Conservation (phyloP, 1,140 invertebrate genomes). For the Megalonaias nervosa region DNA sequence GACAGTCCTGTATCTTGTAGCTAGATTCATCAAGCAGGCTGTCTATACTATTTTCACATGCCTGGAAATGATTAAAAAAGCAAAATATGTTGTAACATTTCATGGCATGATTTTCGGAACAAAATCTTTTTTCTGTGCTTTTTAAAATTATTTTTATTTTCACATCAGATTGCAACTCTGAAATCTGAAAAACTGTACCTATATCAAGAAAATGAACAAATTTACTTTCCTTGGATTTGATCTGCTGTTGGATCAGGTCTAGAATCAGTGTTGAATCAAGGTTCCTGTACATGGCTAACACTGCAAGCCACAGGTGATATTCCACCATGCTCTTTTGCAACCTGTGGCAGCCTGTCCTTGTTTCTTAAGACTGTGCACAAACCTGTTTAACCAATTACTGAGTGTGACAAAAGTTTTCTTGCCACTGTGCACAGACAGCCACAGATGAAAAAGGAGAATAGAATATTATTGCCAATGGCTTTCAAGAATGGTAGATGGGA, state of each 20-base stretch:
- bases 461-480: too few relatives aligned
- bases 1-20: slow-evolving; percentile 44
- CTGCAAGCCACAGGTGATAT: too few relatives aligned
- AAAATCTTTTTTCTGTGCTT: not conserved
- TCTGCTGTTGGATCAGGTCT: slow-evolving; percentile 52
- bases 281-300: slow-evolving; percentile 34
- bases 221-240: slow-evolving; percentile 52
- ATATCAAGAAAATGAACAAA: slow-evolving; percentile 61
- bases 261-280: slow-evolving; percentile 49
- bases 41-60: slow-evolving; percentile 60
- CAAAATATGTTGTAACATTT: slow-evolving; percentile 5
- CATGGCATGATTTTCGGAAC: not conserved
- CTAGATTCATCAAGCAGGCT: slow-evolving; percentile 57
- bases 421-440: too few relatives aligned
- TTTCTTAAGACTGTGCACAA: too few relatives aligned
- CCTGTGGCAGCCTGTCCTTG: too few relatives aligned
- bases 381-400: too few relatives aligned
- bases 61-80: slow-evolving; percentile 42
- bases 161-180: not conserved
- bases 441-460: too few relatives aligned
- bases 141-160: not conserved
- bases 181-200: slow-evolving; percentile 4
- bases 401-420: too few relatives aligned
- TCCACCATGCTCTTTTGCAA: too few relatives aligned
- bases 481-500: too few relatives aligned